phyloP scores from a whole-genome alignment of 2,888 invertebrate species.

The Meiosimyza decipiens region DNA sequence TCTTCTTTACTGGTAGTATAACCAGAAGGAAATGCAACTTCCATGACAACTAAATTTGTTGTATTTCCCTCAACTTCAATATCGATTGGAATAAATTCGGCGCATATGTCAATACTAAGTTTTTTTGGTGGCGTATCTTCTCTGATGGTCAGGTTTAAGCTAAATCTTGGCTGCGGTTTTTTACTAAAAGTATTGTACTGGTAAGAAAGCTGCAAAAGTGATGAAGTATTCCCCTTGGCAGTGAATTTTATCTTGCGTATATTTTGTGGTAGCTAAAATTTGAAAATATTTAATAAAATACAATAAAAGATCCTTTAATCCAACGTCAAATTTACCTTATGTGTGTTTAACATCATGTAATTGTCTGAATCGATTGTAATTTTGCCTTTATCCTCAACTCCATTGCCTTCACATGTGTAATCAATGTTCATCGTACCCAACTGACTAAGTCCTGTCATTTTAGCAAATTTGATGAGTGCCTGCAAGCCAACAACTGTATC shows the following conservation, averaged over 20 bases:
- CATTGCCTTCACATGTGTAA: background rate
- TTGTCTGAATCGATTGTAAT: too few relatives aligned
- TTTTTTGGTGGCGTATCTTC: background rate
- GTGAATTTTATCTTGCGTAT: constrained; percentile 76
- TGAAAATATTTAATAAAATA: background rate
- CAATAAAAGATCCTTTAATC: background rate
- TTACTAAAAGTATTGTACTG: constrained; percentile 84
- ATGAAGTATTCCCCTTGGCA: constrained; percentile 83
- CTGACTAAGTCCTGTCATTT: constrained; percentile 65
- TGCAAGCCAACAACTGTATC: constrained; percentile 78
- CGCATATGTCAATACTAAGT: constrained; percentile 79
- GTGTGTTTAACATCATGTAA: too few relatives aligned
- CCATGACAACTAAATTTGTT: constrained; percentile 83
- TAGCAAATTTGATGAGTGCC: constrained; percentile 74
- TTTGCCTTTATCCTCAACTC: too few relatives aligned
- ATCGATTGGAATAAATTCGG: constrained; percentile 68
- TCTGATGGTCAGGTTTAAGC: constrained; percentile 75
- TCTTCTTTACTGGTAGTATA: constrained; percentile 82
- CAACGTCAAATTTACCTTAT: background rate
- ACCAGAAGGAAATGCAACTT: constrained; percentile 86
- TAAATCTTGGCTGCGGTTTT: constrained; percentile 85
- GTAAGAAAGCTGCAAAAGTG: constrained; percentile 79
- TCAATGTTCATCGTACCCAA: too few relatives aligned
- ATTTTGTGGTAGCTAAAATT: constrained; percentile 43
- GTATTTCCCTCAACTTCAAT: constrained; percentile 43